Evolutionary conservation across 2,888 invertebrate species (phyloP).

Genomic region (Eupsilia transversa): DNA sequence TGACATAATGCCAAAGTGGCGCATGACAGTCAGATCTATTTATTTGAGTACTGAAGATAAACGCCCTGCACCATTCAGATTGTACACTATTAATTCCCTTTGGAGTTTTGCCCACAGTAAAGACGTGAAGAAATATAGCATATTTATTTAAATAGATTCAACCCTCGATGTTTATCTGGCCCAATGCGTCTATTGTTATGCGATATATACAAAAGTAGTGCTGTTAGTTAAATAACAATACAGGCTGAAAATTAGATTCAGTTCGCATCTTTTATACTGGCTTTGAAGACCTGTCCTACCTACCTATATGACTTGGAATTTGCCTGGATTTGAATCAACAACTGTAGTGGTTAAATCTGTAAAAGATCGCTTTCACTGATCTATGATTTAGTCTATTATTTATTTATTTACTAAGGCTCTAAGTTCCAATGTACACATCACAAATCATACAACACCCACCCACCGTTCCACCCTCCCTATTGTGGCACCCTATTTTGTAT

Average conservation of each 20-base stretch:
- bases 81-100: conserved; percentile 10
- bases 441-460: too few relatives aligned
- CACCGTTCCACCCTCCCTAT: too few relatives aligned
- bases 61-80: conserved; percentile 6
- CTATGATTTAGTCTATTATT: too few relatives aligned
- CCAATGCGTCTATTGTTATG: conserved; percentile 31
- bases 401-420: too few relatives aligned
- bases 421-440: too few relatives aligned
- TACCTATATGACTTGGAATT: neutral
- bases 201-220: neutral
- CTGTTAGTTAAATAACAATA: neutral
- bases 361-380: too few relatives aligned
- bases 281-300: neutral
- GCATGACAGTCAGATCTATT: neutral
- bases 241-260: neutral
- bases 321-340: neutral
- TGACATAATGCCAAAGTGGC: neutral
- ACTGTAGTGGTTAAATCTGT: too few relatives aligned
- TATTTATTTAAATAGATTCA: conserved; percentile 51
- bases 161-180: conserved; percentile 28
- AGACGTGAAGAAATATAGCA: conserved; percentile 2
- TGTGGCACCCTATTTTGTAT: too few relatives aligned
- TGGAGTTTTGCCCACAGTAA: conserved; percentile 32
- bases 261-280: neutral
- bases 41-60: conserved; percentile 9